Base-by-base conservation (phyloP, 2,888 invertebrate genomes). In the Geophilus truncorum region DNA sequence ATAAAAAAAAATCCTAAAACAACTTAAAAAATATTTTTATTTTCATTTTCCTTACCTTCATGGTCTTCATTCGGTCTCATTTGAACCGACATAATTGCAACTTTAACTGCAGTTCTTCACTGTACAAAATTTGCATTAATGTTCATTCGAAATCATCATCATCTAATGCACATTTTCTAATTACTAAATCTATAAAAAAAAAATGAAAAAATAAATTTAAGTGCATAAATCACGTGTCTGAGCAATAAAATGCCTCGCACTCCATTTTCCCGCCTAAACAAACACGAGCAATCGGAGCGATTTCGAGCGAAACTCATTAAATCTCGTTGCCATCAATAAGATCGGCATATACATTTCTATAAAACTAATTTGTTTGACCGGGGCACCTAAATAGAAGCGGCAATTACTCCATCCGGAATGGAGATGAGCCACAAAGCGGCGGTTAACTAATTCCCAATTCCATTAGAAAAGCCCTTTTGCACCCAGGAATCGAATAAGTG, bases 21-120 rank as follows among this genome's bases (percentile, higher is more conserved):
- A 30, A 18, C 1, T 75, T 75, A 7, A 23, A 7, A 70, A 70
- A 23, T 30, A n/a, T n/a, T 25, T 2, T 34, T 10, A 34, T 5
- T 10, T 12, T 23, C 9, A 10, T n/a, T 30, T 12, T 75, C 4
- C 25, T 34, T 28, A 79, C 79, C 79, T 57, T 79, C 57, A 18
- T 79, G 79, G 62, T 79, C 62, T 18, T 79, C 79, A 62, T 79
- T 79, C n/a, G 79, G 79, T 57, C 79, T n/a, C 79, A 79, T 79
- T 34, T 79, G 79, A 51, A 79, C 79, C 21, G 79, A 79, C 79
- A 79, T 79, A 12, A 23, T 40, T 77, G 32, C 32, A 36, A 32
- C 21, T 77, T 77, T 5, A 57, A 57, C 57, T 57, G 57, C 23
- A n/a, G 75, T 25, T 18, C n/a, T 78, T 78, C 25, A 4, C 28